A percentile compares a stretch with the other conserved stretches of the same genome.
These are phyloP conservation scores for Proales similis DNA, from an alignment of 1,140 invertebrate species.

Conservation along the genomic window DNA sequence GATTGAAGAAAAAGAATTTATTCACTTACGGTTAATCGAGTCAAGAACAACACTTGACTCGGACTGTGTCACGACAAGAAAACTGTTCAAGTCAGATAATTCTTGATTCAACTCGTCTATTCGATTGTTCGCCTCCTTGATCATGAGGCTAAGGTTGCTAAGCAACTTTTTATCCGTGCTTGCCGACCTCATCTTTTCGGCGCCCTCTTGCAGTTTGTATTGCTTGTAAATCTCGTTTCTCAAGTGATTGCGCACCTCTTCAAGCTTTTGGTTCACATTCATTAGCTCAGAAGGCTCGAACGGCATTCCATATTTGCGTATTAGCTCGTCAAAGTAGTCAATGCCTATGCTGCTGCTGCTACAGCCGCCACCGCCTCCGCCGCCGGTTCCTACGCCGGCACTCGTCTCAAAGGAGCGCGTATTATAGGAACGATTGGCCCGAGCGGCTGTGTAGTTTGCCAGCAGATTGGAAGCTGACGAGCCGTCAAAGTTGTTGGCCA, in stretches of 20 bases:
- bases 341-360: no score
- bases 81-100: slow-evolving; percentile 25
- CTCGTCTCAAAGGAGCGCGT: no score
- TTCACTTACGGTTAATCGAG: background rate
- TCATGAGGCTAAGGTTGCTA: slow-evolving; percentile 10
- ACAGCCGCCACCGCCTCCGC: no score
- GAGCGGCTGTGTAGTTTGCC: no score
- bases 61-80: slow-evolving; percentile 20
- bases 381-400: no score
- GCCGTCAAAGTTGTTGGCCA: no score
- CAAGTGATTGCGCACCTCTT: slow-evolving; percentile 26
- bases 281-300: no score
- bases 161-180: slow-evolving; percentile 30
- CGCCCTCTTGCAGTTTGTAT: slow-evolving; percentile 36
- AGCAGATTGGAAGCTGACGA: no score
- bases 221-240: slow-evolving; percentile 37
- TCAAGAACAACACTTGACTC: slow-evolving; percentile 28
- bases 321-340: no score
- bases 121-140: slow-evolving; percentile 28
- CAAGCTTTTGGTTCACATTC: slow-evolving; percentile 28
- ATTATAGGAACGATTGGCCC: no score
- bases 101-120: slow-evolving; percentile 31
- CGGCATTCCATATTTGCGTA: no score
- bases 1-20: slow-evolving; percentile 6
- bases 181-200: slow-evolving; percentile 34